phyloP scores from a whole-genome alignment of 2,113 vertebrate genomes.

The Callocephalon fimbriatum region DNA sequence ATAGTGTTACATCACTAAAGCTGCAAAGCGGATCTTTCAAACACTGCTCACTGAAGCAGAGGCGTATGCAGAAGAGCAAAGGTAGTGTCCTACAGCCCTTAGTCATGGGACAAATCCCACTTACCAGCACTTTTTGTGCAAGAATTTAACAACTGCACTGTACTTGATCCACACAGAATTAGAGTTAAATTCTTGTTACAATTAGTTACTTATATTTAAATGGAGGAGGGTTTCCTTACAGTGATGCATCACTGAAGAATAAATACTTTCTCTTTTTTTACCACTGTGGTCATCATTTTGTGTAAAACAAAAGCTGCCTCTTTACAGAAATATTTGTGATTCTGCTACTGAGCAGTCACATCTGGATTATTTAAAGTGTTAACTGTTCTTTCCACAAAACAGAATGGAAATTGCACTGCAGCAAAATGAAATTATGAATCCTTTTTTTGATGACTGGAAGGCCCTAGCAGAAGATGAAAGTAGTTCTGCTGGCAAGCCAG shows the following conservation, averaged over 20 bases:
- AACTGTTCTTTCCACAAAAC: constrained; percentile 18
- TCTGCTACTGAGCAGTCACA: background rate
- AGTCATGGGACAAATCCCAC: background rate
- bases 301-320: background rate
- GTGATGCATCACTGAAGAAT: background rate
- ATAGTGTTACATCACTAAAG: background rate
- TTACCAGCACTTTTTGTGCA: background rate
- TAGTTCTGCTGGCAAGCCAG: constrained; percentile 73
- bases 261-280: background rate
- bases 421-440: constrained; percentile 88
- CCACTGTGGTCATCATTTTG: background rate
- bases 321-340: background rate
- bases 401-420: constrained; percentile 88
- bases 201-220: background rate
- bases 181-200: background rate
- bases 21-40: background rate
- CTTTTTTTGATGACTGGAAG: constrained; percentile 87
- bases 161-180: background rate
- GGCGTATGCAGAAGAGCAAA: background rate
- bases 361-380: background rate
- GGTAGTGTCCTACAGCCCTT: background rate
- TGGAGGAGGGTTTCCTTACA: background rate
- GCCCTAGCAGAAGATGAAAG: constrained; percentile 76
- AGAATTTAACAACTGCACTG: background rate
- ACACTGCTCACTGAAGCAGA: background rate